Conservation (phyloP, 2,888 invertebrate species). For the Ditylenchus weischeri region DNA sequence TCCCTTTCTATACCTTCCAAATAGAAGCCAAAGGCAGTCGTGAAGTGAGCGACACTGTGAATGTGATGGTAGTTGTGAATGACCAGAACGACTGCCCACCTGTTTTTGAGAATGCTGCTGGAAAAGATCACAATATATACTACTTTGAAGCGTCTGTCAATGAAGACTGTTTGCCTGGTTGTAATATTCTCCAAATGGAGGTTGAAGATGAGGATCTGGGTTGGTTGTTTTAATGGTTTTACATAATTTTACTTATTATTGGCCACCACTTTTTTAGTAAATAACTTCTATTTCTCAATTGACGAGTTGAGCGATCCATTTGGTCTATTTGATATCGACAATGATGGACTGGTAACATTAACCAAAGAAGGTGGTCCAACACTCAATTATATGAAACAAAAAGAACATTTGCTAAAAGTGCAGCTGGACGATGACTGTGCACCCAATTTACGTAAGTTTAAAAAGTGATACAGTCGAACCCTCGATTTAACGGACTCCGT, state of each 20-base stretch:
- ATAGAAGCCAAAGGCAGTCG: background rate
- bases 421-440: too few species aligned
- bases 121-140: background rate
- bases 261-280: background rate
- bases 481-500: too few species aligned
- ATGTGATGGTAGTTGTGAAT: conserved; percentile 4
- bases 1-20: background rate
- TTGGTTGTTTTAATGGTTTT: background rate
- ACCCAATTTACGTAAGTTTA: too few species aligned
- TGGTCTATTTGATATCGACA: background rate
- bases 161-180: background rate
- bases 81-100: background rate
- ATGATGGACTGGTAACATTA: background rate
- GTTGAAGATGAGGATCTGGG: conserved; percentile 2
- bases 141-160: background rate
- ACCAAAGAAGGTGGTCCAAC: background rate
- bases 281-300: background rate
- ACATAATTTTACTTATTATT: background rate
- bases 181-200: background rate
- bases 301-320: background rate
- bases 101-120: background rate
- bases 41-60: background rate
- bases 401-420: too few species aligned
- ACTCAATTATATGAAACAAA: too few species aligned
- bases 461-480: too few species aligned